Conservation (phyloP, 1,140 invertebrate genomes). For the Semibalanus balanoides region DNA sequence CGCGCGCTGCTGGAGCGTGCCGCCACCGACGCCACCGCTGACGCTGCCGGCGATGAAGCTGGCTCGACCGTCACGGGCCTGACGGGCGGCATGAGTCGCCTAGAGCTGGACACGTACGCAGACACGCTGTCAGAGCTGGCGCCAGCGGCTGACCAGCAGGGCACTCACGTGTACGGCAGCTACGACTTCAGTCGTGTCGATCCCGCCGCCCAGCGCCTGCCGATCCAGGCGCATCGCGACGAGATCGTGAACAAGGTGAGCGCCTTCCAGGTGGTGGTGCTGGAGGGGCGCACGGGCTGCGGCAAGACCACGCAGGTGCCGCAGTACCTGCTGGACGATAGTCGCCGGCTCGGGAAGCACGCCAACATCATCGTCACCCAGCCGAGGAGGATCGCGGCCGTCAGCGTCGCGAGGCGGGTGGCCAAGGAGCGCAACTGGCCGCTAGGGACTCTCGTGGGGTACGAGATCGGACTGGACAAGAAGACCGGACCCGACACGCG, state of each 20-base stretch:
- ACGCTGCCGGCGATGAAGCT: background rate
- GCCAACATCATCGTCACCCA: slow-evolving; percentile 81
- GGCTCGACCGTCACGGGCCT: background rate
- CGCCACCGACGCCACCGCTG: background rate
- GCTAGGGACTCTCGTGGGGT: slow-evolving; percentile 63
- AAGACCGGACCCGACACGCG: slow-evolving; percentile 48
- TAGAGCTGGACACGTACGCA: slow-evolving; percentile 2
- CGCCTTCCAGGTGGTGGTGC: slow-evolving; percentile 53
- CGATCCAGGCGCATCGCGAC: background rate
- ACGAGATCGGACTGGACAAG: slow-evolving; percentile 53
- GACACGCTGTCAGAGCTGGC: background rate
- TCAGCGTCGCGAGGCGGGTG: slow-evolving; percentile 46
- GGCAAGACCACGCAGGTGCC: slow-evolving; percentile 71
- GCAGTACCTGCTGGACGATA: slow-evolving; percentile 70
- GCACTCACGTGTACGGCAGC: background rate
- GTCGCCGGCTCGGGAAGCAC: slow-evolving; percentile 35
- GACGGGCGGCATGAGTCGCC: background rate
- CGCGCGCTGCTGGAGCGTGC: background rate
- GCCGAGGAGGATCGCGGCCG: slow-evolving; percentile 68
- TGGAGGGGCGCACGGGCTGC: slow-evolving; percentile 76
- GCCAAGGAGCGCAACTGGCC: slow-evolving; percentile 54
- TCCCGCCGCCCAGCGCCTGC: background rate
- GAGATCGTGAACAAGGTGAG: slow-evolving; percentile 46
- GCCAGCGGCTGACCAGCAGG: background rate
- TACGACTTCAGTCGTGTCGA: background rate